Evolutionary conservation across 2,888 invertebrate genomes (phyloP), one percentile per base, ranked within the genome.

Genomic region (Rhagium mordax): DNA sequence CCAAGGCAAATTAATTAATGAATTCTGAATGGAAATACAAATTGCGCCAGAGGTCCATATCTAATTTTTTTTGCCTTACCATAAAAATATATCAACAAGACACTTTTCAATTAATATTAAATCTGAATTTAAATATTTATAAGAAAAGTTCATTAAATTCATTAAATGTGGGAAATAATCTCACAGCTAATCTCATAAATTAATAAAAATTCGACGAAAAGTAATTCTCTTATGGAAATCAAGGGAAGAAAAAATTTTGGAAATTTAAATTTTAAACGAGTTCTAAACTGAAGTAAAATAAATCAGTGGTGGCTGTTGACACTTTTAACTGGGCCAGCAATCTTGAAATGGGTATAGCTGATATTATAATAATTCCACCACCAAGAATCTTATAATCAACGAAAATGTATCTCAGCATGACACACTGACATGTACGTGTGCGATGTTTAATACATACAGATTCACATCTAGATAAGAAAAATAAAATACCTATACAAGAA

Each of bases 151-250:
- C 33, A 53, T 64, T 64, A 49, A 64, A 49, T 64, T 64, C 49
- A 49, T 53, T 27, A 65, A 65, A 65, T 33, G 15, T 33, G 27
- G 53, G 16, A 48, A 65, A 29, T 51, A 65, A 65, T 65, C 16
- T 65, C 41, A 33, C 33, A 51, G 29, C 41, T 53, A 20, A 29
- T 29, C 65, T 65, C 48, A 65, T 53, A 65, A 65, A 65, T 65
- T 65, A 55, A 65, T 65, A 65, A 29, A 65, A 53, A 65, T 53
- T 65, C 65, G 18, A 29, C 65, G 33, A 53, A 65, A 65, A 65
- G 53, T 65, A 65, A 65, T 65, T 65, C 53, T 33, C 8, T 65
- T 53, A 65, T 65, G 65, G 65, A 65, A 65, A 65, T 65, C 29
- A 41, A 65, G 53, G 27, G n/a, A 33, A 13, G 41, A 53, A 59